These are phyloP conservation scores for Sus cebifrons DNA, from an alignment of 2,797 vertebrate species.

Conservation along the genomic window DNA sequence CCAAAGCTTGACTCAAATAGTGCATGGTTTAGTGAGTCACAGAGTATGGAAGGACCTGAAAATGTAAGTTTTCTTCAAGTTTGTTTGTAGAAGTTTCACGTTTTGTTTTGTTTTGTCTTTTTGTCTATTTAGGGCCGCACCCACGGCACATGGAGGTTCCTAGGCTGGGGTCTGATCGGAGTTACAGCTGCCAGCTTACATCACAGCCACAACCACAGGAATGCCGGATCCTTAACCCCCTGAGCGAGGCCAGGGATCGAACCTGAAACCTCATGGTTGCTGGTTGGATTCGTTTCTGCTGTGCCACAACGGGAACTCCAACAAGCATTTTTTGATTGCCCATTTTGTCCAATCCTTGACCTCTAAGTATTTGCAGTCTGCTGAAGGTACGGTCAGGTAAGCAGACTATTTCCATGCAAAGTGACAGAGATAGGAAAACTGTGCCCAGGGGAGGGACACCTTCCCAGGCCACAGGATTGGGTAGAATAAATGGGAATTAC, in stretches of 20 bases:
- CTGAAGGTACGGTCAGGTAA: background rate
- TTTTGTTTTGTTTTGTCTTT: too few relatives aligned
- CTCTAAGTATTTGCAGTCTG: constrained; percentile 4
- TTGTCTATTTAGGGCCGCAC: too few relatives aligned
- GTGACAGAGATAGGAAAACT: background rate
- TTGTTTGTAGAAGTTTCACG: constrained; percentile 10
- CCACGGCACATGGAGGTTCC: too few relatives aligned
- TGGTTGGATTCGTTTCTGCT: too few relatives aligned
- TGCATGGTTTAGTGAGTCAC: constrained; percentile 22
- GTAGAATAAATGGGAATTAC: constrained; percentile 25
- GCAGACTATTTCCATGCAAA: background rate
- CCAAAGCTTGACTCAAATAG: constrained; percentile 23
- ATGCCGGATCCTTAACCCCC: too few relatives aligned
- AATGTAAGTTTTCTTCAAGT: constrained; percentile 6
- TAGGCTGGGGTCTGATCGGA: too few relatives aligned
- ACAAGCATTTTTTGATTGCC: background rate
- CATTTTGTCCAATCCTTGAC: background rate
- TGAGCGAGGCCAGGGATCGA: too few relatives aligned
- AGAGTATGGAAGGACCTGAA: background rate
- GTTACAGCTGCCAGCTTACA: too few relatives aligned
- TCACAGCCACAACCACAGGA: too few relatives aligned
- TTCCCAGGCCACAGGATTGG: background rate
- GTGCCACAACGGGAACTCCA: too few relatives aligned
- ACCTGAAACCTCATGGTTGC: too few relatives aligned
- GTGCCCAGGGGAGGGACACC: background rate